phyloP scores from a whole-genome alignment of 1,140 invertebrate genomes.

The Laupala kohalensis region DNA sequence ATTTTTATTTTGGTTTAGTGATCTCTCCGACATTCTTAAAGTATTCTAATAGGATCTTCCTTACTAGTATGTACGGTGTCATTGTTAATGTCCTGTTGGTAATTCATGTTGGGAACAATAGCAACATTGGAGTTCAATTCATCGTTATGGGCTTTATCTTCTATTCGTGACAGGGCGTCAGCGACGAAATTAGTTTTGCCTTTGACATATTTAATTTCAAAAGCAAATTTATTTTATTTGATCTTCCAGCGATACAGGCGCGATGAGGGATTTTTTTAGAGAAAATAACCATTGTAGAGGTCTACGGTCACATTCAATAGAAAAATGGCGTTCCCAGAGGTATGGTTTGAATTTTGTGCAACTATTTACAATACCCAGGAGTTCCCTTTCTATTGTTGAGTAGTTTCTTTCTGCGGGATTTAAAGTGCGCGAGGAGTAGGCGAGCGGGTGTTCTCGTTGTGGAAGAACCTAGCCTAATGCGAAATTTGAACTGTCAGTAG shows the following conservation, averaged over 20 bases:
- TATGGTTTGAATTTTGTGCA: constrained; percentile 7
- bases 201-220: constrained; percentile 19
- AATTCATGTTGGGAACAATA: neutral
- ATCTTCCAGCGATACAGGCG: constrained; percentile 15
- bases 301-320: constrained; percentile 15
- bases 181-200: constrained; percentile 20
- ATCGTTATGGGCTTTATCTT: constrained; percentile 7
- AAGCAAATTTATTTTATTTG: constrained; percentile 19
- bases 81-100: neutral
- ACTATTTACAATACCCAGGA: constrained; percentile 1
- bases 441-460: constrained; percentile 20
- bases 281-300: constrained; percentile 16
- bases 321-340: constrained; percentile 16
- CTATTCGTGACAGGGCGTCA: constrained; percentile 16
- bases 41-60: neutral
- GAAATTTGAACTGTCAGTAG: constrained; percentile 20
- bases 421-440: constrained; percentile 28
- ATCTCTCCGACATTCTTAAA: neutral
- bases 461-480: constrained; percentile 21
- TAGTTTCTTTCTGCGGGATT: constrained; percentile 26
- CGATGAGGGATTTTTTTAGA: constrained; percentile 16
- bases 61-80: neutral
- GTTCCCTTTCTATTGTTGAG: constrained; percentile 21
- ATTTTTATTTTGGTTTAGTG: neutral
- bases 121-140: neutral